phyloP scores from a whole-genome alignment of 92 coral and sea anemone species.

The Porites rus region DNA sequence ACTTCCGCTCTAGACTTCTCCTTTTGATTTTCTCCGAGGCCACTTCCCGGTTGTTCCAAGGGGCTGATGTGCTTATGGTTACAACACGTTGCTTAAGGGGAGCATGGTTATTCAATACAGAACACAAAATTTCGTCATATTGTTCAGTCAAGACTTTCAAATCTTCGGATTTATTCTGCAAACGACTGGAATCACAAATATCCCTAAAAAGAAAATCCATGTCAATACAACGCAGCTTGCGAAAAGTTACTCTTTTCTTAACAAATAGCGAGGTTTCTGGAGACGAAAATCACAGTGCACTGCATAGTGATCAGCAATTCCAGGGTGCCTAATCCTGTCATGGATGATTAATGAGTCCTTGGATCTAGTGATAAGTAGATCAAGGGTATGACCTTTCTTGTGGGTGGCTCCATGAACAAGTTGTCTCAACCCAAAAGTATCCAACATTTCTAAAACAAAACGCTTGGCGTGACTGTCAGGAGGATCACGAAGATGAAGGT shows the following conservation, averaged over 20 bases:
- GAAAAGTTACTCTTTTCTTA: too few relatives aligned
- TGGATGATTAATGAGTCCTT: background rate
- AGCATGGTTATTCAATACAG: constrained; percentile 22
- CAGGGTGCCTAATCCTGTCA: background rate
- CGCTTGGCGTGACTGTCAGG: too few relatives aligned
- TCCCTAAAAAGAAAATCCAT: background rate
- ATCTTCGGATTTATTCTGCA: background rate
- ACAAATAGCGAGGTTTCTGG: background rate
- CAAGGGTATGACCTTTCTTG: background rate
- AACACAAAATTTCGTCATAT: constrained; percentile 7
- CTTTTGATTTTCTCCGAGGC: constrained; percentile 15
- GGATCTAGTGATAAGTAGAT: background rate
- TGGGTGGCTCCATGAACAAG: background rate
- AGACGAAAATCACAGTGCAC: background rate
- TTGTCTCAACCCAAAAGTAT: background rate
- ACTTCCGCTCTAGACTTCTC: constrained; percentile 23
- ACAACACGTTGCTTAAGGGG: constrained; percentile 17
- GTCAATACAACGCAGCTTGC: too few relatives aligned
- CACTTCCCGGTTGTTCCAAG: constrained; percentile 29
- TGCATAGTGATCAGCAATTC: background rate
- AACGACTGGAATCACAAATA: background rate
- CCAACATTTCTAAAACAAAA: background rate
- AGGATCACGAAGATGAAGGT: too few relatives aligned
- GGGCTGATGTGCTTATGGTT: constrained; percentile 29
- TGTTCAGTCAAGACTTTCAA: constrained; percentile 13